Evolutionary conservation across 1,140 invertebrate species (phyloP).

Genomic region (Apis mellifera): Amel_HAv3.1 CM009936.2:6473001-6473500

Average conservation of each 20-base stretch:
- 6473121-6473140: slow-evolving; percentile 81
- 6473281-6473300: slow-evolving; percentile 78
- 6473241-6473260: slow-evolving; percentile 78
- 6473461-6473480: slow-evolving; percentile 69
- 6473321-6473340: neutral
- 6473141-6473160: slow-evolving; percentile 74
- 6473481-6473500: slow-evolving; percentile 78
- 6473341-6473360: neutral
- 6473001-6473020: slow-evolving; percentile 73
- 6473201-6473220: slow-evolving; percentile 79
- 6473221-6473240: slow-evolving; percentile 79
- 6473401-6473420: slow-evolving; percentile 75
- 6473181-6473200: slow-evolving; percentile 78
- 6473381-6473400: slow-evolving; percentile 70
- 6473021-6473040: slow-evolving; percentile 76
- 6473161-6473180: slow-evolving; percentile 75
- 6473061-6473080: slow-evolving; percentile 72
- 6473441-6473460: slow-evolving; percentile 77
- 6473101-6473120: slow-evolving; percentile 75
- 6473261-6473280: slow-evolving; percentile 74
- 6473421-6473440: slow-evolving; percentile 76
- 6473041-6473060: slow-evolving; percentile 77
- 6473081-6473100: slow-evolving; percentile 73
- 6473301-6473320: slow-evolving; percentile 31
- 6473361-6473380: neutral